Evolutionary conservation across 2,797 vertebrate genomes (phyloP), one percentile per base, ranked within the genome.

Genomic region (Onychomys leucogaster): DNA sequence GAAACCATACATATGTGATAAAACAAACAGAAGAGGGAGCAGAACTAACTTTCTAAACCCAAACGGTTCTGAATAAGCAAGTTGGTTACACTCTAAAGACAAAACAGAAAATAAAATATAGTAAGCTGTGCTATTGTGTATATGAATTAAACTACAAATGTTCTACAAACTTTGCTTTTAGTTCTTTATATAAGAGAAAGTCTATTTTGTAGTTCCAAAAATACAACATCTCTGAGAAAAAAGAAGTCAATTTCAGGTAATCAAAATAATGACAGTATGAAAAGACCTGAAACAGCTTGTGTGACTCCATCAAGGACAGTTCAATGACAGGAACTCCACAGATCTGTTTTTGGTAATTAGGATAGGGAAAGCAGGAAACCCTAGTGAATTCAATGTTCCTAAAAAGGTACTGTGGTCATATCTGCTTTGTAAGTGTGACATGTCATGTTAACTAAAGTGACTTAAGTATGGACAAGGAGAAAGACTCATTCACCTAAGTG

Each of bases 211-310:
- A 92, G 37, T 94, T 57, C 57, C 75, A 63, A 91, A 91, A 94
- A 81, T 85, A 96, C 89, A 96, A 96, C 27, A 21, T 37, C 67
- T 86, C 83, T 77, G 27, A 87, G 49, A 94, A 96, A 94, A 94
- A 95, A 55, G 43, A 77, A 61, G 81, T 32, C 80, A 93, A 96
- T 85, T 43, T 88, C 27, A 94, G 55, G 92, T 73, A 95, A 93
- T n/a, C 63, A 96, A 89, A 97, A 83, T 43, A 85, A 55, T 32
- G 90, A 84, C 41, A 94, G 41, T 29, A 49, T 41, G 12, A 88
- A 81, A 83, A 84, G n/a, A 73, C 6, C 65, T 10, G 4, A 92
- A 95, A 96, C 11, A 43, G 14, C 23, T 67, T 67, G 16, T 67
- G 4, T 82, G 21, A 91, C 84, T 69, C 27, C 57, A 90, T 73